Base-by-base conservation (phyloP, 2,888 invertebrate species). In the Dasypogon diadema region DNA sequence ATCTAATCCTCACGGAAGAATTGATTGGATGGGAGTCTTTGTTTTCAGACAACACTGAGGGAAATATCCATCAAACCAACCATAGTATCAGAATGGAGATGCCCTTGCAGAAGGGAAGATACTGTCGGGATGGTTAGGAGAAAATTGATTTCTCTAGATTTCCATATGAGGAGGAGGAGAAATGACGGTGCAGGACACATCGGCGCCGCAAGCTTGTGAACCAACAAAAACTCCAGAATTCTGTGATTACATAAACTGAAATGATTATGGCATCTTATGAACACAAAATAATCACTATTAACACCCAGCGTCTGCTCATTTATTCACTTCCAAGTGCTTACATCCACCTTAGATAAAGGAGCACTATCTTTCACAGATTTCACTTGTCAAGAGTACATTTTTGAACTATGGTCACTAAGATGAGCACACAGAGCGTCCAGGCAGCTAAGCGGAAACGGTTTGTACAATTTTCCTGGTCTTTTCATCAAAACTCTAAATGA, bases 201-300 rank as follows among this genome's bases (percentile, higher is more conserved):
- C 26, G 65, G 24, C 65, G 65, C 42, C 65, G 65, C 65, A 34
- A 56, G 6, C 30, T 60, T 65, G 14, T 48, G 48, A 24, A 65
- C 65, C 65, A 65, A 65, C 46, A 65, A 65, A 46, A 65, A 46
- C 65, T 46, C 42, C 24, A n/a, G 8, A 65, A 46, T 46, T 46
- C 18, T 18, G 10, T 63, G 12, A 37, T 63, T 42, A 63, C 10
- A 63, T 63, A 42, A 63, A 63, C 37, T 21, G 10, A 63, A 22
- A 26, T 37, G 21, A 37, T 46, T 65, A 46, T 37, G 4, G 22
- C 2, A 42, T 21, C 18, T 10, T 56, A 18, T n/a, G 2, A 12
- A 12, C 42, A 42, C 42, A 1, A 42, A 22, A 6, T 46, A 65
- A 16, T 46, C 46, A 65, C 48, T 65, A 46, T 46, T 63, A 16